Evolutionary conservation across 2,888 invertebrate genomes (phyloP).

Genomic region (Ectemnius cavifrons): DNA sequence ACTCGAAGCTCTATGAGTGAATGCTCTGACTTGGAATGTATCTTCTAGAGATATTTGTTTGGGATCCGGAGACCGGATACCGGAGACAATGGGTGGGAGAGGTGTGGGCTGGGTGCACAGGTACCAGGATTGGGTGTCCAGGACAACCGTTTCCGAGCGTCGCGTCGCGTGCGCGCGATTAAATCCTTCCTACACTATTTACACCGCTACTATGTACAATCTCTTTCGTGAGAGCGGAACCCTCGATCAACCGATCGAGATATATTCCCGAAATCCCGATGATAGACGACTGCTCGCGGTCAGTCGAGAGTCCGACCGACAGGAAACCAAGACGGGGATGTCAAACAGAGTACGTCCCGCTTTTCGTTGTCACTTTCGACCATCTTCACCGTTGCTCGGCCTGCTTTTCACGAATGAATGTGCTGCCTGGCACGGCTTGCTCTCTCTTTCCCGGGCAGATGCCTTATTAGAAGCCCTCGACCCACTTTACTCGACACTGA

Average conservation of each 20-base stretch:
- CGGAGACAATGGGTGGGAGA: not conserved
- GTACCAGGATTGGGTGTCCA: slow-evolving; percentile 5
- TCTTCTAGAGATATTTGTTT: slow-evolving; percentile 4
- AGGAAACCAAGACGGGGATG: slow-evolving; percentile 8
- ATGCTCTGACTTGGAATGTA: not conserved
- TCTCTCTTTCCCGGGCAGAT: not conserved
- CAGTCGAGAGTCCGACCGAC: not conserved
- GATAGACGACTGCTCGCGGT: slow-evolving; percentile 8
- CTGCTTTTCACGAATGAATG: slow-evolving; percentile 18
- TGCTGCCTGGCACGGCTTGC: not conserved
- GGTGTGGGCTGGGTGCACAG: slow-evolving; percentile 11
- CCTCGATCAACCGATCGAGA: slow-evolving; percentile 14
- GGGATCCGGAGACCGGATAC: not conserved
- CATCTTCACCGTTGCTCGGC: slow-evolving; percentile 40
- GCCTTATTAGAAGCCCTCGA: not conserved
- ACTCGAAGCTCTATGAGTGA: too few species aligned
- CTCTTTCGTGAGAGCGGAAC: slow-evolving; percentile 24
- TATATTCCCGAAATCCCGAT: too few species aligned
- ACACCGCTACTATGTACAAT: slow-evolving; percentile 64
- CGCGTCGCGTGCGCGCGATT: slow-evolving; percentile 25
- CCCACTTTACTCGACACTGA: slow-evolving; percentile 1
- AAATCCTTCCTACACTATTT: slow-evolving; percentile 64
- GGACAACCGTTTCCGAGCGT: slow-evolving; percentile 46
- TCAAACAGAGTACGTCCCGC: slow-evolving; percentile 34
- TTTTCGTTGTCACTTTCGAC: slow-evolving; percentile 54